Conservation (phyloP, 1,140 invertebrate species). For the Platyscapa corneri region DNA sequence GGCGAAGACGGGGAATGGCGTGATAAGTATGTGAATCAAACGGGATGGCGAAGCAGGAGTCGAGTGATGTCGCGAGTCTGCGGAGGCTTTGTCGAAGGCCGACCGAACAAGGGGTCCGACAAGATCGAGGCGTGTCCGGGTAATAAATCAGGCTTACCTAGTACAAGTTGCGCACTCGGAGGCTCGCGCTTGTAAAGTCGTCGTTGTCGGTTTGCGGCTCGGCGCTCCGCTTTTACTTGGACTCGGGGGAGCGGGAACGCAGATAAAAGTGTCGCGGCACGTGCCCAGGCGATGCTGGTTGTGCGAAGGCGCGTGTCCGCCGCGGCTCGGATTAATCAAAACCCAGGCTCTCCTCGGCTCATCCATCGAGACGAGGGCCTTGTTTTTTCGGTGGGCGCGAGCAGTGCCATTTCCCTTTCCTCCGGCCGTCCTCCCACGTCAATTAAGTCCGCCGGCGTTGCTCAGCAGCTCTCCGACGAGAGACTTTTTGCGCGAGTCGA, state of each 20-base stretch:
- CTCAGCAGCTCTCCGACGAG: not conserved
- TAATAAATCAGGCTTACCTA: slow-evolving; percentile 53
- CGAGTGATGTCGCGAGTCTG: not conserved
- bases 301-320: not conserved
- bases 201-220: slow-evolving; percentile 23
- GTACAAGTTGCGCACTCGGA: not conserved
- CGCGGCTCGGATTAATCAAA: not conserved
- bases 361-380: not conserved
- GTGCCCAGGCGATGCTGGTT: slow-evolving; percentile 10
- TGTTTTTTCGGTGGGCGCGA: not conserved
- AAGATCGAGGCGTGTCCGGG: slow-evolving; percentile 48
- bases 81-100: slow-evolving; percentile 16
- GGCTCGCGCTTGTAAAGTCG: slow-evolving; percentile 35
- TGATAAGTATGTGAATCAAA: slow-evolving; percentile 31
- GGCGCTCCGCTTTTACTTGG: slow-evolving; percentile 1
- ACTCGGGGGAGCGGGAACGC: not conserved
- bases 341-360: no score
- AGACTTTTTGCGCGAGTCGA: not conserved
- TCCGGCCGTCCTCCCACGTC: not conserved
- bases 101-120: slow-evolving; percentile 46
- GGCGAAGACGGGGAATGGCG: not conserved
- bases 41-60: slow-evolving; percentile 24
- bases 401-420: not conserved
- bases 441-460: not conserved
- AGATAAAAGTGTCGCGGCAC: not conserved